A percentile compares a stretch with the other conserved stretches of the same genome.
These are phyloP conservation scores for Dasysyrphus tricinctus DNA, from an alignment of 2,888 invertebrate genomes.

Conservation along the genomic window DNA sequence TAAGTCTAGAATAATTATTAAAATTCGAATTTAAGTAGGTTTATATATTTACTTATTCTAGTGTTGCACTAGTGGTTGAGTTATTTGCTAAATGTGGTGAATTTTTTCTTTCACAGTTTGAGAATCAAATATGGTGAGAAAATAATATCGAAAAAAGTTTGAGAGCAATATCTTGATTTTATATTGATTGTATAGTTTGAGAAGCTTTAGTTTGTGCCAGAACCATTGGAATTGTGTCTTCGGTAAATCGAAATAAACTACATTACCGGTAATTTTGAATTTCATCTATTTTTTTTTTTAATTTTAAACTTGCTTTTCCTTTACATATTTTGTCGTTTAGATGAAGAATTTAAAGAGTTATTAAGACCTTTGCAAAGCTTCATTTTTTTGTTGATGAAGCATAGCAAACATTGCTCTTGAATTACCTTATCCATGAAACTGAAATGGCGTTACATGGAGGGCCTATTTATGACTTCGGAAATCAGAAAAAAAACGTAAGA, in stretches of 20 bases:
- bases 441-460: too few relatives aligned
- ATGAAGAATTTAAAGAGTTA: too few relatives aligned
- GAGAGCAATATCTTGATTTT: neutral
- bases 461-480: too few relatives aligned
- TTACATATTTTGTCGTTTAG: too few relatives aligned
- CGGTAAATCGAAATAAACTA: neutral
- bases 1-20: conserved; percentile 79
- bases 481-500: too few relatives aligned
- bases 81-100: conserved; percentile 46
- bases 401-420: too few relatives aligned
- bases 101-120: conserved; percentile 37
- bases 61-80: conserved; percentile 68
- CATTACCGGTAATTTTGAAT: neutral
- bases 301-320: neutral
- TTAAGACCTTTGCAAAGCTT: too few relatives aligned
- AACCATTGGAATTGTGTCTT: conserved; percentile 20
- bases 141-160: conserved; percentile 8
- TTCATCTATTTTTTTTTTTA: neutral
- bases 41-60: conserved; percentile 65
- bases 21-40: conserved; percentile 76
- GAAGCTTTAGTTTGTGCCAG: neutral
- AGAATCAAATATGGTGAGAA: conserved; percentile 17
- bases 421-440: too few relatives aligned
- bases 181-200: neutral
- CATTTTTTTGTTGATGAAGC: too few relatives aligned